Conservation (phyloP, 2,113 vertebrate species). For the Picathartes gymnocephalus region DNA sequence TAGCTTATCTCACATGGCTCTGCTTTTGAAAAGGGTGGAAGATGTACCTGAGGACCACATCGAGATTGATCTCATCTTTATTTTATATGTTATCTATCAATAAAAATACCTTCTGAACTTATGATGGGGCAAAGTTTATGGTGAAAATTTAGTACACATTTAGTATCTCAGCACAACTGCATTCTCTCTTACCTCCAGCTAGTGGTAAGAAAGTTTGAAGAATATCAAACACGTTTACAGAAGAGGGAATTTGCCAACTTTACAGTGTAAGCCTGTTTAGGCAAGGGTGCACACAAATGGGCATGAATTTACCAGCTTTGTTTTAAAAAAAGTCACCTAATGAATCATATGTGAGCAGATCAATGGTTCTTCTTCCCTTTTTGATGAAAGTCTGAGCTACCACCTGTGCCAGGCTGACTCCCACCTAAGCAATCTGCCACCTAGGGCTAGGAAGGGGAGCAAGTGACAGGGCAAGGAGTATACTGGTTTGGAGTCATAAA, state of each 20-base stretch:
- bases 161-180: neutral
- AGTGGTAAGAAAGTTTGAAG: neutral
- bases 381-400: slow-evolving; percentile 42
- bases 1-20: neutral
- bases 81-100: neutral
- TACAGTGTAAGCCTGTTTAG: neutral
- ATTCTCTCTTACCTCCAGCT: neutral
- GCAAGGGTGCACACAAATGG: neutral
- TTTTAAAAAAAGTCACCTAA: neutral
- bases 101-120: neutral
- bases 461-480: neutral
- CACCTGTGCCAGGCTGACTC: slow-evolving; percentile 10
- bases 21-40: neutral
- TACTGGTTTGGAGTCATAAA: neutral
- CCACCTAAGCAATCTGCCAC: neutral
- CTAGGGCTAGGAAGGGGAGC: neutral
- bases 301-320: neutral
- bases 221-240: neutral
- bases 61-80: neutral
- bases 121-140: neutral
- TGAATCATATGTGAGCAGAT: neutral
- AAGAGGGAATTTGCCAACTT: neutral
- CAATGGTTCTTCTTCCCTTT: slow-evolving; percentile 22
- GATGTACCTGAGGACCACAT: neutral
- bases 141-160: neutral